Conservation (phyloP, 2,113 vertebrate genomes). For the Silurus asotus region DNA sequence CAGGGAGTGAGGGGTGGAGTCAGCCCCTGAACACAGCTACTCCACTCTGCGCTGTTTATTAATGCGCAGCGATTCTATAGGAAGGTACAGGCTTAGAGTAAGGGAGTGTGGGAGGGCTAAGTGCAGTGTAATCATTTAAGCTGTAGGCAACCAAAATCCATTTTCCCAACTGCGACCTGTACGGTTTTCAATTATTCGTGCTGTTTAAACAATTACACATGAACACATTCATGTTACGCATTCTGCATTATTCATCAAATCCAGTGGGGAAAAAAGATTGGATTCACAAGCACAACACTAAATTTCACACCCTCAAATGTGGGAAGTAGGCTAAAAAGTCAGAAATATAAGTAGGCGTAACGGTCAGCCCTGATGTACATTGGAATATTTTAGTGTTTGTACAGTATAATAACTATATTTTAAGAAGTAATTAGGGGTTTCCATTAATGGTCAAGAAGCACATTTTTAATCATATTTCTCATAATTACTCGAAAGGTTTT, state of each 20-base stretch:
- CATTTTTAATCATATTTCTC: background rate
- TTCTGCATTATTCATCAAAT: constrained; percentile 52
- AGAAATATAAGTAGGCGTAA: background rate
- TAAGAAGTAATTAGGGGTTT: background rate
- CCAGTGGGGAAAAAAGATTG: constrained; percentile 27
- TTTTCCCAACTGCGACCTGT: constrained; percentile 48
- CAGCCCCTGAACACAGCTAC: constrained; percentile 7
- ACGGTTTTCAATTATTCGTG: constrained; percentile 55
- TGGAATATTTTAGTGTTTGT: background rate
- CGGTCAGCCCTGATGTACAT: background rate
- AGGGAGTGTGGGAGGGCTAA: constrained; percentile 37
- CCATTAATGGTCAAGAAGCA: background rate
- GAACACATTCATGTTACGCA: constrained; percentile 43
- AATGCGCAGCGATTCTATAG: constrained; percentile 52
- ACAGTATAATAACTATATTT: background rate
- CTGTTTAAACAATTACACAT: constrained; percentile 58
- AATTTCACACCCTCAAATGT: constrained; percentile 33
- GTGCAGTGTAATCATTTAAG: constrained; percentile 54
- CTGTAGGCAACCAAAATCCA: constrained; percentile 53
- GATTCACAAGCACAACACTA: constrained; percentile 4
- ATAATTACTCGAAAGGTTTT: background rate
- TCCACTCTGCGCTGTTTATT: constrained; percentile 55
- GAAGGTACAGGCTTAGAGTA: constrained; percentile 28
- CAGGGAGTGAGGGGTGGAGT: constrained; percentile 24
- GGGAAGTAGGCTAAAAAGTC: background rate